phyloP scores from a whole-genome alignment of 37 sponge, comb jelly and placozoan species.

The Theonella swinhoei region DNA sequence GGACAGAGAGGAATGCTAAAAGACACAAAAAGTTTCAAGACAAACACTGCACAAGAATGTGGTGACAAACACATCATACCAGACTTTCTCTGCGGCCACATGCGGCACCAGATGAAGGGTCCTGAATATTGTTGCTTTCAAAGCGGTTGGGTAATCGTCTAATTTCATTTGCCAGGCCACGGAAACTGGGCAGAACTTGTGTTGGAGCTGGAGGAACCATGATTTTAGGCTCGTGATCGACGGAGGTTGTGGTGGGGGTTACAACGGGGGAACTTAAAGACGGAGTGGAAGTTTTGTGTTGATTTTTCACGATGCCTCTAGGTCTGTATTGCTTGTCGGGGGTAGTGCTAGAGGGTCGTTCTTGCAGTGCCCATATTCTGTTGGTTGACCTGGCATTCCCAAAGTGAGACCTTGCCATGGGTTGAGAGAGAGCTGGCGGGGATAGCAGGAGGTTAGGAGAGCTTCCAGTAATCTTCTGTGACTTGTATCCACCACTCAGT shows the following conservation, averaged over 20 bases:
- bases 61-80: slow-evolving; percentile 6
- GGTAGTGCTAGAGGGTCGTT: slow-evolving; percentile 7
- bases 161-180: not conserved
- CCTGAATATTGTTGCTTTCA: not conserved
- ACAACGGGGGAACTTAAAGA: not conserved
- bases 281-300: not conserved
- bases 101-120: not conserved
- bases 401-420: not conserved
- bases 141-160: not conserved
- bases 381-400: not conserved
- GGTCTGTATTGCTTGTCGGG: slow-evolving; percentile 1
- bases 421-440: not conserved
- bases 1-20: too few relatives aligned
- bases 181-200: not conserved
- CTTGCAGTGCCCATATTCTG: not conserved
- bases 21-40: too few relatives aligned
- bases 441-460: not conserved
- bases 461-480: not conserved
- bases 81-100: slow-evolving; percentile 4
- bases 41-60: not conserved
- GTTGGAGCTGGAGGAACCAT: not conserved
- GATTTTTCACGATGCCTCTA: not conserved
- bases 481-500: not conserved
- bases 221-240: slow-evolving; percentile 1
- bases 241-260: not conserved